Percentiles rank a stretch among this genome's conserved stretches.
Evolutionary conservation across 2,797 vertebrate genomes (phyloP).

Genomic region (Poeciliopsis turneri): DNA sequence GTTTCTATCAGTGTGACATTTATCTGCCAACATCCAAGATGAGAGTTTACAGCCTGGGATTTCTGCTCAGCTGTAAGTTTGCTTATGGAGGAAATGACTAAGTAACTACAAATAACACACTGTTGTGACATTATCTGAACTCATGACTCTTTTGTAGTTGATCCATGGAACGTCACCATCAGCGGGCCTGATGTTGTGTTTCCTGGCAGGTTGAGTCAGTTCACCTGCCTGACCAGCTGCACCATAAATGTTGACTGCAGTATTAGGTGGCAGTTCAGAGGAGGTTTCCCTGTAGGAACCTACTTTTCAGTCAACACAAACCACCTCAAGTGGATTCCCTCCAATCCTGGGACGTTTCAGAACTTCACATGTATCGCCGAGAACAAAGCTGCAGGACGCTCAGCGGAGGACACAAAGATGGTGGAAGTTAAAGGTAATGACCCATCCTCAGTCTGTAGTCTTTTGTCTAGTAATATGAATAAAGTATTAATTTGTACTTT

Average conservation of each 20-base stretch:
- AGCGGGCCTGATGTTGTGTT: constrained; percentile 37
- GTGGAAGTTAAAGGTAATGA: constrained; percentile 52
- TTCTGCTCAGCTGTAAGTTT: constrained; percentile 51
- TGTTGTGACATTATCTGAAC: background rate
- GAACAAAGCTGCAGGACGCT: constrained; percentile 41
- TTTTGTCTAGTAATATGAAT: background rate
- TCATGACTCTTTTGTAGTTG: constrained; percentile 19
- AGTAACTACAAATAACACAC: accelerated
- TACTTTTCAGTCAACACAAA: constrained; percentile 37
- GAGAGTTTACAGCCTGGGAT: constrained; percentile 37
- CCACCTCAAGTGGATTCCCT: constrained; percentile 48
- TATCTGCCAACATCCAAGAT: background rate
- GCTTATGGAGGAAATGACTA: background rate
- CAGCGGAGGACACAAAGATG: constrained; percentile 45
- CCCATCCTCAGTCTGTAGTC: background rate
- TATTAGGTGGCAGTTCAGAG: constrained; percentile 45
- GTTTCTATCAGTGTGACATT: constrained; percentile 47
- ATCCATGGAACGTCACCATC: constrained; percentile 54
- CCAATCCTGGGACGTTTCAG: constrained; percentile 33
- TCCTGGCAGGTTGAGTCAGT: constrained; percentile 21
- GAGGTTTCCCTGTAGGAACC: constrained; percentile 34
- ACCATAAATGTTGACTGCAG: constrained; percentile 47
- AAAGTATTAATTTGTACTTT: background rate
- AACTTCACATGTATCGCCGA: constrained; percentile 60
- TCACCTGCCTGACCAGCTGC: constrained; percentile 51